Conservation (phyloP, 2,113 vertebrate species). For the Argyrosomus japonicus region DNA sequence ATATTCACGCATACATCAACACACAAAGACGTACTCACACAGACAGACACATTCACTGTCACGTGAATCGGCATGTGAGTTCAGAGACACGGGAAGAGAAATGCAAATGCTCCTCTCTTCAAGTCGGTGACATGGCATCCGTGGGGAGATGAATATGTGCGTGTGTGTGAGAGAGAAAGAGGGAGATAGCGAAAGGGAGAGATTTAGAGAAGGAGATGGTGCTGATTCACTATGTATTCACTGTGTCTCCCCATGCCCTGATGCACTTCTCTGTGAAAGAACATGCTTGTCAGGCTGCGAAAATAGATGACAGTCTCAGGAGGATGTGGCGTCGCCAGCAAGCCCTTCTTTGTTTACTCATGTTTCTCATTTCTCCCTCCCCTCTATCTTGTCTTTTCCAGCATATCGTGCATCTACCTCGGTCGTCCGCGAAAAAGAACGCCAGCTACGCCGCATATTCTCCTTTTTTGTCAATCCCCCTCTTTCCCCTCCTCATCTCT, state of each 20-base stretch:
- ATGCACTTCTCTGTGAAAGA: slow-evolving; percentile 53
- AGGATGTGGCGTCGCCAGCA: slow-evolving; percentile 51
- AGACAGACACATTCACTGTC: slow-evolving; percentile 24
- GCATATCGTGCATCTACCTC: not conserved
- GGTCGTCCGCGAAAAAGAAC: slow-evolving; percentile 7
- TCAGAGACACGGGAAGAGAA: slow-evolving; percentile 62
- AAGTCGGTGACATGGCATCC: slow-evolving; percentile 72
- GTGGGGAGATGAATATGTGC: slow-evolving; percentile 58
- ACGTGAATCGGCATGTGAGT: slow-evolving; percentile 74
- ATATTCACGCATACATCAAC: slow-evolving; percentile 19
- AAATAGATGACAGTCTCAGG: slow-evolving; percentile 71
- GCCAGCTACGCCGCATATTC: slow-evolving; percentile 11
- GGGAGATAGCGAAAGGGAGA: slow-evolving; percentile 24
- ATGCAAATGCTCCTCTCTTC: slow-evolving; percentile 76
- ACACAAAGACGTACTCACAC: not conserved
- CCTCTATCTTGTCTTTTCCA: slow-evolving; percentile 14
- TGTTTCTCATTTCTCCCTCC: slow-evolving; percentile 49
- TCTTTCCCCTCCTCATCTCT: slow-evolving; percentile 26
- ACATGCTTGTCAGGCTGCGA: slow-evolving; percentile 64
- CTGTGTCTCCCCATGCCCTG: slow-evolving; percentile 45
- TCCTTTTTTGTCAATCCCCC: slow-evolving; percentile 8
- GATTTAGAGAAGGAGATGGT: slow-evolving; percentile 50
- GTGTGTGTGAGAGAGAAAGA: slow-evolving; percentile 16
- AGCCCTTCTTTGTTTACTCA: slow-evolving; percentile 54
- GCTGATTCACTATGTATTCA: slow-evolving; percentile 64